phyloP scores from a whole-genome alignment of 2,797 vertebrate species.

The Enteromius viviparus region DNA sequence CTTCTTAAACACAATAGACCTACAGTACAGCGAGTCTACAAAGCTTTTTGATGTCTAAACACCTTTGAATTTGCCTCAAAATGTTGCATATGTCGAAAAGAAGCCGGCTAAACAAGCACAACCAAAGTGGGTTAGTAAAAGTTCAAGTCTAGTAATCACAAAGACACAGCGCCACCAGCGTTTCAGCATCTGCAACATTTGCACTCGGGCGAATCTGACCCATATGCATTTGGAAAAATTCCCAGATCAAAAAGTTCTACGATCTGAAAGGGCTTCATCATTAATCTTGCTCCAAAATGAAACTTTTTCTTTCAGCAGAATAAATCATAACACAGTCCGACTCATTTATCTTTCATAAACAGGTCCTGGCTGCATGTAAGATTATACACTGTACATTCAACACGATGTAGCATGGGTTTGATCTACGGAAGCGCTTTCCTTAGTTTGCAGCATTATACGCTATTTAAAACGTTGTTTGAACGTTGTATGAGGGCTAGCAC shows the following conservation, averaged over 20 bases:
- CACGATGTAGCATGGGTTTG: slow-evolving; percentile 5
- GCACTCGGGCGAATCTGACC: slow-evolving; percentile 4
- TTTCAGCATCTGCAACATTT: slow-evolving; percentile 30
- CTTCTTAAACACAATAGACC: not conserved
- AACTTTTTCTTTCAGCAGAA: slow-evolving; percentile 44
- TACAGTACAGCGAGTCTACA: not conserved
- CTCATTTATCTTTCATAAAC: slow-evolving; percentile 27
- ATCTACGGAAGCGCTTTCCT: slow-evolving; percentile 5
- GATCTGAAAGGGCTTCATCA: slow-evolving; percentile 51
- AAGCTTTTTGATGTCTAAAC: not conserved
- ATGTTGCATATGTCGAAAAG: slow-evolving; percentile 8
- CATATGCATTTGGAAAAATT: slow-evolving; percentile 45
- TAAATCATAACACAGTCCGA: not conserved
- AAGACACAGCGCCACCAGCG: slow-evolving; percentile 25
- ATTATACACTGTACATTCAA: slow-evolving; percentile 18
- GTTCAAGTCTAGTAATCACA: slow-evolving; percentile 2
- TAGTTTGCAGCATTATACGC: not conserved
- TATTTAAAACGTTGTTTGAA: slow-evolving; percentile 37
- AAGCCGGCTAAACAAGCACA: slow-evolving; percentile 35
- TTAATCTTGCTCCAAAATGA: slow-evolving; percentile 37
- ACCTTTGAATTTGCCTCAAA: slow-evolving; percentile 1
- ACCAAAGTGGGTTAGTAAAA: slow-evolving; percentile 37
- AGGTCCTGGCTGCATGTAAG: slow-evolving; percentile 18
- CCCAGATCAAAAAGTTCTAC: slow-evolving; percentile 44
- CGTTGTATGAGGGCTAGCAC: slow-evolving; percentile 57